Evolutionary conservation across 2,797 vertebrate genomes (phyloP).

Genomic region (Picus viridis): DNA sequence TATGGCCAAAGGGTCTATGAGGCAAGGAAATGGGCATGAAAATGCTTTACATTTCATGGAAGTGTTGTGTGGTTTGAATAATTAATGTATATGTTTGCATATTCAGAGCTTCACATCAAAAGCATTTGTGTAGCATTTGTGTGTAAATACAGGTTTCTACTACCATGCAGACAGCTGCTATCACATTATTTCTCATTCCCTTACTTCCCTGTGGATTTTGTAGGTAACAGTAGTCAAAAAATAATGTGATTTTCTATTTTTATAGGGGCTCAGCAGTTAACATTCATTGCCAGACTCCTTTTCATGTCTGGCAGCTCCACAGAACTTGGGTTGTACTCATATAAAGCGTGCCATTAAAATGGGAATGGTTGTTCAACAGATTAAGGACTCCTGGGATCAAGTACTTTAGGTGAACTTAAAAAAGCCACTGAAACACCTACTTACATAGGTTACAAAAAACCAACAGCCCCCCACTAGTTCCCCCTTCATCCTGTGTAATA

Average conservation of each 20-base stretch:
- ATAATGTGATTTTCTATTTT: constrained; percentile 48
- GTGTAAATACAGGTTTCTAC: constrained; percentile 9
- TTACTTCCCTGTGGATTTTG: constrained; percentile 8
- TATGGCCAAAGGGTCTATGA: not conserved
- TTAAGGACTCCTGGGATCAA: not conserved
- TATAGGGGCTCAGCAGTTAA: constrained; percentile 11
- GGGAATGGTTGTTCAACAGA: not conserved
- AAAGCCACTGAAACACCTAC: not conserved
- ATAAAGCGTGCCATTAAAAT: constrained; percentile 12
- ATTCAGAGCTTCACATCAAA: constrained; percentile 17
- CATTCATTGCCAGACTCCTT: constrained; percentile 3
- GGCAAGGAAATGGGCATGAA: constrained; percentile 7
- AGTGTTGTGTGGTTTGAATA: constrained; percentile 2
- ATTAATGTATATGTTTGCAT: not conserved
- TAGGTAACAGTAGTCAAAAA: constrained; percentile 7
- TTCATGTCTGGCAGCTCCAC: constrained; percentile 36
- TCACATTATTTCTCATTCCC: not conserved
- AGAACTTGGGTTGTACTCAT: not conserved
- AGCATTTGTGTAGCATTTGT: not conserved
- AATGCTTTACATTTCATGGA: not conserved
- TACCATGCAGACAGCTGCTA: not conserved
- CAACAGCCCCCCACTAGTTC: not conserved
- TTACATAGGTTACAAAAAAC: not conserved
- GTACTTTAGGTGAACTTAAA: constrained; percentile 1
- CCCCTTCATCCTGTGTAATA: not conserved